Evolutionary conservation across 1,140 invertebrate genomes (phyloP).

Genomic region (Parapsyche elsis): DNA sequence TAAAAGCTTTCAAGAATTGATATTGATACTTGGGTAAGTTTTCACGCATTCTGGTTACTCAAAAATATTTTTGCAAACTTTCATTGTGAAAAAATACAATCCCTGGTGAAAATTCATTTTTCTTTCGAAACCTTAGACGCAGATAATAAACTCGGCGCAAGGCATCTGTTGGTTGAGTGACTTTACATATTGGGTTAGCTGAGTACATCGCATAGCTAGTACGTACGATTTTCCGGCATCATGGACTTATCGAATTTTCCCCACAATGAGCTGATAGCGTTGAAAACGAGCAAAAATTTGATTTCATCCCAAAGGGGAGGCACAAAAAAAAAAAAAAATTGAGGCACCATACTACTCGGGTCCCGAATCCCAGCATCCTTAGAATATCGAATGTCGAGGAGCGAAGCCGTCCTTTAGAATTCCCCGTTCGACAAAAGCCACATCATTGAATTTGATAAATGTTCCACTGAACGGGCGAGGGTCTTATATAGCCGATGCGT

Average conservation of each 20-base stretch:
- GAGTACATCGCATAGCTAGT: background rate
- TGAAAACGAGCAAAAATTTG: slow-evolving; percentile 37
- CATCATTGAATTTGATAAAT: slow-evolving; percentile 48
- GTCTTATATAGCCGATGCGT: background rate
- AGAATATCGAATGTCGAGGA: slow-evolving; percentile 37
- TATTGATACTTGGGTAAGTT: no score
- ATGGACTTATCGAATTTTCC: slow-evolving; percentile 32
- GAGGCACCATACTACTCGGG: background rate
- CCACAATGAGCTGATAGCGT: slow-evolving; percentile 25
- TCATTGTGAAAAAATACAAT: no score
- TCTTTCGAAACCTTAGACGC: background rate
- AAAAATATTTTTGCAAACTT: no score
- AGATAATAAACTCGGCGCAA: background rate
- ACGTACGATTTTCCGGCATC: slow-evolving; percentile 33
- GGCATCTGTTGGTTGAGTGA: slow-evolving; percentile 14
- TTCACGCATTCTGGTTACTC: no score
- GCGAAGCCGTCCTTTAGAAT: slow-evolving; percentile 32
- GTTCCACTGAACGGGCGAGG: background rate
- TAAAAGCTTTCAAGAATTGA: no score
- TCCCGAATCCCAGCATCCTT: slow-evolving; percentile 29
- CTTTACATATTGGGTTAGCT: slow-evolving; percentile 16
- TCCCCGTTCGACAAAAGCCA: slow-evolving; percentile 38
- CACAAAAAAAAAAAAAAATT: background rate
- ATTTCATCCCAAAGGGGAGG: slow-evolving; percentile 29
- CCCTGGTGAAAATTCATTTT: background rate